Evolutionary conservation across 1,140 invertebrate species (phyloP), one percentile per base, ranked within the genome.

Genomic region (Chymomyza costata): DNA sequence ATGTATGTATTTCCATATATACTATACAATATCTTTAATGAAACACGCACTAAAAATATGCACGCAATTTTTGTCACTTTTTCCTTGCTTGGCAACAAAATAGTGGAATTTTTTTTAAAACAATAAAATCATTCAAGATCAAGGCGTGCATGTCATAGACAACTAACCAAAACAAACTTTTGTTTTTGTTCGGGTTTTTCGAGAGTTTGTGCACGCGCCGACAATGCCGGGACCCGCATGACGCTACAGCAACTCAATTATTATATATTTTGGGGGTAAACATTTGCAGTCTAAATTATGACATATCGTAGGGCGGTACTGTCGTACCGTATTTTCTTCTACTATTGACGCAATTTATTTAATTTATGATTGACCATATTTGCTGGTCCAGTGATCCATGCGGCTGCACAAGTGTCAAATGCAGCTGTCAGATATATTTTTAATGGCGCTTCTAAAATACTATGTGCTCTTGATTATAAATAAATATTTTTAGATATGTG

Each of bases 101-200:
- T 73, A 44, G 59, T 65, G 35, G 51, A 53, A 52, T 58, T 37
- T 43, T 46, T 55, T 48, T 54, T 31, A 41, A 52, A n/a, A n/a
- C n/a, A n/a, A n/a, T n/a, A n/a, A n/a, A 78, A 52, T 32, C 56
- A 50, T 65, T 71, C 73, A 80, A 78, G 73, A 80, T 78, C 73
- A 78, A 78, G 73, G 74, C 74, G 49, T 39, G 19, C 10, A 16
- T 53, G 21, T 15, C 21, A 8, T 8, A 25, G 35, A 59, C n/a
- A n/a, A n/a, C n/a, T n/a, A n/a, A n/a, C 25, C 61, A 74, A 78
- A 78, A 61, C 71, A 78, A 78, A 78, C 48, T 56, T 52, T 73
- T 34, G 44, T 45, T 66, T 45, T 59, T 54, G 62, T 49, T 60
- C 39, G 21, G n/a, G 58, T 40, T 47, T 47, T 61, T 55, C 14